These are phyloP conservation scores for Limonius californicus DNA, from an alignment of 1,140 invertebrate species.

Conservation along the genomic window DNA sequence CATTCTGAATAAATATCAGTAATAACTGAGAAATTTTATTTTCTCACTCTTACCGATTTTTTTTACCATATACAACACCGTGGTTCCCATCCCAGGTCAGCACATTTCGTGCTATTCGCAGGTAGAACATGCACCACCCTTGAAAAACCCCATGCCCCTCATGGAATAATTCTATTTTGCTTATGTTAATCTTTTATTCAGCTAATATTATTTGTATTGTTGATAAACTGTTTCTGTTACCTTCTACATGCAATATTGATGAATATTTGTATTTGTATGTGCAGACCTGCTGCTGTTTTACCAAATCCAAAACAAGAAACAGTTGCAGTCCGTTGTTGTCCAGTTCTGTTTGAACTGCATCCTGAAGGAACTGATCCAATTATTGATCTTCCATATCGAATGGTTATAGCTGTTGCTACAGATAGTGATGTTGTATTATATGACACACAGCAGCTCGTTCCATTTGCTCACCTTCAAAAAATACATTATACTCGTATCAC, in stretches of 20 bases:
- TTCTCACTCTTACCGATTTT: too few species aligned
- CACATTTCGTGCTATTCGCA: too few species aligned
- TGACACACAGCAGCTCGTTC: slow-evolving; percentile 84
- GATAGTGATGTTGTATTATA: slow-evolving; percentile 82
- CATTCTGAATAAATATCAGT: too few species aligned
- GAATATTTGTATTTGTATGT: slow-evolving; percentile 28
- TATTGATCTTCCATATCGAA: slow-evolving; percentile 72
- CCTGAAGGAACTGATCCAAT: slow-evolving; percentile 53
- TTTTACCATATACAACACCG: too few species aligned
- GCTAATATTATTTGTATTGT: too few species aligned
- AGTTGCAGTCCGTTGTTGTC: slow-evolving; percentile 78
- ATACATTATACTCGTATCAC: slow-evolving; percentile 93
- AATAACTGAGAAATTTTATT: too few species aligned
- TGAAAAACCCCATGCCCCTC: too few species aligned
- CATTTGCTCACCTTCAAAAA: slow-evolving; percentile 82
- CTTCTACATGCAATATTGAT: background rate
- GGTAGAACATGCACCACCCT: too few species aligned
- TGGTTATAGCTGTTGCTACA: slow-evolving; percentile 88
- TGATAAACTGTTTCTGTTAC: too few species aligned
- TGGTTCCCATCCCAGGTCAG: too few species aligned
- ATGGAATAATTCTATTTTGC: too few species aligned
- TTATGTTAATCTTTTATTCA: too few species aligned
- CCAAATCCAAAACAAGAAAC: slow-evolving; percentile 76
- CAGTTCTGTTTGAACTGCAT: slow-evolving; percentile 66
- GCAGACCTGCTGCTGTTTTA: slow-evolving; percentile 74